Base-by-base conservation (phyloP, 2,113 vertebrate genomes). In the Pygathrix nemaeus region DNA sequence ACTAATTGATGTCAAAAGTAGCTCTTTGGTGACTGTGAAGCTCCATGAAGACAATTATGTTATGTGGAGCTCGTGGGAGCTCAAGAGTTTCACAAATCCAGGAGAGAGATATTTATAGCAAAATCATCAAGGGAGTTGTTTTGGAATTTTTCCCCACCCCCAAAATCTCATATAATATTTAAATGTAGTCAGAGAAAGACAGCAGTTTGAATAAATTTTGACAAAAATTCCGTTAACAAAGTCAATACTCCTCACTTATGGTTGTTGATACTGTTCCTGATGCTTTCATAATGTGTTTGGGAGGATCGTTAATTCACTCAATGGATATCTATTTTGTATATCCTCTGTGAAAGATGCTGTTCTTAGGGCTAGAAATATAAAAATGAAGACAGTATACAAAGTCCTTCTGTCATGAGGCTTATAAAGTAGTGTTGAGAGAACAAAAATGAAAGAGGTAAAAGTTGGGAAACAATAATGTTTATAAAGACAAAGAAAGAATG, bases 1-100 rank as follows among this genome's bases (percentile, higher is more conserved):
- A 85, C 16, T 82, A 96, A 95, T 90, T 79, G 87, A 83, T 95
- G 76, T 97, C 85, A 95, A 83, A 97, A 97, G 78, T 40, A 93
- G 45, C 43, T 93, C 45, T 64, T 94, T n/a, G 40, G 66, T 94
- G 86, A 79, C 89, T 89, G 6, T 43, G 61, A 82, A 68, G 10
- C 45, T 78, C n/a, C 38, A 50, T n/a, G 43, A 96, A 95, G 86
- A 68, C 40, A 94, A 38, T 95, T 95, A 94, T 57, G 23, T 8
- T 57, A 85, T 66, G 90, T 85, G 43, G 61, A 92, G 48, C 32
- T 73, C 25, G 43, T 40, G 9, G 80, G 70, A 97, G 59, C 50
- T 40, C 57, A 81, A 48, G 59, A 86, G 59, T 68, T 82, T 85
- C 17, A 66, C n/a, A 93, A 86, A 66, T 89, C 43, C 92, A 27